phyloP scores from a whole-genome alignment of 2,113 vertebrate genomes.

The Pseudopodoces humilis region DNA sequence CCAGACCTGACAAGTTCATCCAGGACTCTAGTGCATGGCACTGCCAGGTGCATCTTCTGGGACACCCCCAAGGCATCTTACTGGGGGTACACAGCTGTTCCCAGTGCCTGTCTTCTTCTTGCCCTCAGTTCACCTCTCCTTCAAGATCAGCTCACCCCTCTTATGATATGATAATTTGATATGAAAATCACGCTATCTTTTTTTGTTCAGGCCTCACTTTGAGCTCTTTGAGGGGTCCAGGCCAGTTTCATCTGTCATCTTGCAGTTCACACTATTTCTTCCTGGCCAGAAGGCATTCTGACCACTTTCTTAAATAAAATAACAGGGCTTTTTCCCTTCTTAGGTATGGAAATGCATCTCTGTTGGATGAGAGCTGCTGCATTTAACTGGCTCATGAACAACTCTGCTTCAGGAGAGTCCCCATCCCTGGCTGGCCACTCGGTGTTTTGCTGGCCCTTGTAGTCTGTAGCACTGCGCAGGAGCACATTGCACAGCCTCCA shows the following conservation, averaged over 20 bases:
- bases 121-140: background rate
- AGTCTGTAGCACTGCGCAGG: background rate
- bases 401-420: background rate
- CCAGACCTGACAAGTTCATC: background rate
- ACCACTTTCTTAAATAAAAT: background rate
- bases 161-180: background rate
- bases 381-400: background rate
- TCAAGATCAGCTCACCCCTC: background rate
- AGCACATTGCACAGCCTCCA: background rate
- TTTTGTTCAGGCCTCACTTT: background rate
- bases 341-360: background rate
- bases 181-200: background rate
- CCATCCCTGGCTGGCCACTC: background rate
- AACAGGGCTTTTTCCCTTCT: rapidly evolving
- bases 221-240: background rate
- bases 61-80: rapidly evolving
- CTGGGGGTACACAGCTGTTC: background rate
- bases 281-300: background rate
- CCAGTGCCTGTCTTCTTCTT: background rate
- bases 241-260: background rate
- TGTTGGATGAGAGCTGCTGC: background rate
- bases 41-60: background rate
- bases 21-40: background rate
- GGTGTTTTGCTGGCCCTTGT: background rate
- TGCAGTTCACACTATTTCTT: background rate